Evolutionary conservation across 2,797 vertebrate genomes (phyloP).

Genomic region (Galago senegalensis): DNA sequence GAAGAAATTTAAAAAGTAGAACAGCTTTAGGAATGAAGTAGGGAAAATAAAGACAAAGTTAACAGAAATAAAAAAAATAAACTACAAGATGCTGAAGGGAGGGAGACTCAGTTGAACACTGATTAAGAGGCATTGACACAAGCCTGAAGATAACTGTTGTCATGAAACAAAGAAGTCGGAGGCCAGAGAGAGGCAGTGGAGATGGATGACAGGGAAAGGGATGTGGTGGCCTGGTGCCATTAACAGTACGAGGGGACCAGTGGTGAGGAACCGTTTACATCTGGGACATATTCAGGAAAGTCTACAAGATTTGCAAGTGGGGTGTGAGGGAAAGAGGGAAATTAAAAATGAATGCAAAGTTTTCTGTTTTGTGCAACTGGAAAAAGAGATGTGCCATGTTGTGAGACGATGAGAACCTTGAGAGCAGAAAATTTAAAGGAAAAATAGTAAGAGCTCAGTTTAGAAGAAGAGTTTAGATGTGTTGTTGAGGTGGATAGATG

Average conservation of each 20-base stretch:
- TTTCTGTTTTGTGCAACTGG: neutral
- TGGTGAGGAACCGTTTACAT: neutral
- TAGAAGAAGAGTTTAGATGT: neutral
- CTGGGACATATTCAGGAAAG: neutral
- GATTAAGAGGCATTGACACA: neutral
- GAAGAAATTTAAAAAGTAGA: neutral
- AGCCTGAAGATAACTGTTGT: neutral
- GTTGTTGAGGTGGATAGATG: neutral
- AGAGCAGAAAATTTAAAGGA: neutral
- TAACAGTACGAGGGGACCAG: accelerated
- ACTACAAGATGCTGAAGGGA: neutral
- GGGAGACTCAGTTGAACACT: neutral
- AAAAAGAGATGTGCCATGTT: neutral
- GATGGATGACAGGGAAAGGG: neutral
- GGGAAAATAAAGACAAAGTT: neutral
- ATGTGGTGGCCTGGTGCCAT: neutral
- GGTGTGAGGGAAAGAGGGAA: neutral
- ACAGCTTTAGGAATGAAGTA: neutral
- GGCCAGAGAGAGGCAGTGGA: neutral
- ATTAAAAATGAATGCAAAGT: neutral
- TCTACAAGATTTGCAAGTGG: neutral
- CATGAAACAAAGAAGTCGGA: neutral
- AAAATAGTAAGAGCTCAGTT: neutral
- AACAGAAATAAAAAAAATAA: neutral
- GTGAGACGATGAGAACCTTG: too few species aligned